These are phyloP conservation scores for Actenoides hombroni DNA, from an alignment of 2,113 vertebrate species.

Conservation along the genomic window DNA sequence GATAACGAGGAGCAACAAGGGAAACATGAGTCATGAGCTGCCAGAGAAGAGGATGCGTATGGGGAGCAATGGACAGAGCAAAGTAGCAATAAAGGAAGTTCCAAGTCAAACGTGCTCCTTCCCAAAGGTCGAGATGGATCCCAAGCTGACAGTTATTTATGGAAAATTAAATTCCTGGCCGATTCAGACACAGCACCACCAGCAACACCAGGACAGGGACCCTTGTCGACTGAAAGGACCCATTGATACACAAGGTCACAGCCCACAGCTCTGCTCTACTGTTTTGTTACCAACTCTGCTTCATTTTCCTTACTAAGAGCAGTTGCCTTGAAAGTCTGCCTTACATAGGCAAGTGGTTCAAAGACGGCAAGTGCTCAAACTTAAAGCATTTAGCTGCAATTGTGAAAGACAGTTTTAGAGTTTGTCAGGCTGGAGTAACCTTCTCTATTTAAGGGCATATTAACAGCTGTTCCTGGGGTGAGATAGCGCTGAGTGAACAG, in stretches of 20 bases:
- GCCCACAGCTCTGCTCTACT: background rate
- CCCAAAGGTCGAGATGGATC: background rate
- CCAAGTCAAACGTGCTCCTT: slow-evolving; percentile 19
- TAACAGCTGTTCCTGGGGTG: background rate
- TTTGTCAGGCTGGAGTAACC: background rate
- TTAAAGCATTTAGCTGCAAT: background rate
- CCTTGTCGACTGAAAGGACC: background rate
- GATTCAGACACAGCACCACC: background rate
- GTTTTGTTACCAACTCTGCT: background rate
- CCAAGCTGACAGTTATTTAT: background rate
- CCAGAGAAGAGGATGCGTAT: slow-evolving; percentile 28
- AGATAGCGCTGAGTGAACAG: background rate
- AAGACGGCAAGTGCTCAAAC: accelerated
- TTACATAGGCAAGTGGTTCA: background rate
- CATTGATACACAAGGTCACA: background rate
- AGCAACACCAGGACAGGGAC: background rate
- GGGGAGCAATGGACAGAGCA: slow-evolving; percentile 53
- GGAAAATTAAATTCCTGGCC: background rate
- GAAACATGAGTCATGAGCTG: slow-evolving; percentile 59
- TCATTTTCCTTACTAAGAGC: background rate
- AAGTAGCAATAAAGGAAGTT: slow-evolving; percentile 66
- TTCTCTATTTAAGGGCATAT: background rate
- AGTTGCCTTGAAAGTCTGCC: background rate
- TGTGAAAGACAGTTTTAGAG: background rate
- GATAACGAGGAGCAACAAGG: background rate